Base-by-base conservation (phyloP, 1,140 invertebrate genomes). In the Tetraneura akinire region DNA sequence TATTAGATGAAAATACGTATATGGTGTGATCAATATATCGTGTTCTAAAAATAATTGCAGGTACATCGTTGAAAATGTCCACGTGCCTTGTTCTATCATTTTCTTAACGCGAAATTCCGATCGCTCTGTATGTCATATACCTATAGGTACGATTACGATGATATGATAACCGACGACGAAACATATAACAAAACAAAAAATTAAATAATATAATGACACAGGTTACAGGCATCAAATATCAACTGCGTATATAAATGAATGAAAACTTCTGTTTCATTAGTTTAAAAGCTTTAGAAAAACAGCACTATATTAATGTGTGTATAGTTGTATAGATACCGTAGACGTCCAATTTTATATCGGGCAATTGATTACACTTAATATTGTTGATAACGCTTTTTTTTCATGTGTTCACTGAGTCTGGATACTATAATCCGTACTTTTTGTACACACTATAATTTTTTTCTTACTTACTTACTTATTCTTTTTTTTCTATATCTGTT, bases 401-500 rank as follows among this genome's bases (percentile, higher is more conserved):
- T 45, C 45, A 42, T n/a, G 26, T 23, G 26, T 71, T 29, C 23
- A 71, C 3, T 8, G 21, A 23, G 6, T 60, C 26, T 60, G n/a
- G 13, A 47, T 37, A 37, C 32, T 4, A 47, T 14, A 5, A 3
- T 21, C 37, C 66, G 13, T 47, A 49, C 18, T 66, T 42, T 32
- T 42, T 42, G 42, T 68, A 45, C 21, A 0, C 11, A n/a, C n/a
- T n/a, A n/a, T n/a, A n/a, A n/a, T n/a, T n/a, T 37, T 37, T 37
- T 37, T 37, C 3, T 37, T 37, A 37, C 32, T 47, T 49, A 71
- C 23, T 26, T 37, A 18, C 68, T 51, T 23, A 42, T 29, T 45
- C 32, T 55, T 76, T 26, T n/a, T 78, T 29, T 26, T 64, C 80
- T 81, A 60, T 51, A 74, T 81, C 80, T 80, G 32, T 81, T 81